phyloP scores from a whole-genome alignment of 2,888 invertebrate species.

The Orchesellides sinensis region DNA sequence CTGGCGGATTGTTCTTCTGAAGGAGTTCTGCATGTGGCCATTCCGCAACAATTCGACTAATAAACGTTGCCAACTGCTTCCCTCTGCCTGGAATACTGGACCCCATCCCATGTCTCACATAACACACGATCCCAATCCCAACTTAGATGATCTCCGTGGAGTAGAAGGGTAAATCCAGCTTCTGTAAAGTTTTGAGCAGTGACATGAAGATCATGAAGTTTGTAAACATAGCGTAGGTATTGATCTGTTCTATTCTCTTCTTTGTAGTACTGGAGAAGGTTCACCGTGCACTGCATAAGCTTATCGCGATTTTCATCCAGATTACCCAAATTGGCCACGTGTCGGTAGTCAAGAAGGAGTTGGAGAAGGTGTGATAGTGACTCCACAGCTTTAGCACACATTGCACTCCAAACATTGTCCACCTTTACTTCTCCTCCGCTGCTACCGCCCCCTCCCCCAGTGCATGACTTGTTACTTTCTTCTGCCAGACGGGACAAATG shows the following conservation, averaged over 20 bases:
- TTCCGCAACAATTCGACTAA: conserved; percentile 93
- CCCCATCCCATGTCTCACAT: conserved; percentile 78
- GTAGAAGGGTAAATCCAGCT: conserved; percentile 94
- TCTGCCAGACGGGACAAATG: conserved; percentile 42
- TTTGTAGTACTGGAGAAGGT: conserved; percentile 97
- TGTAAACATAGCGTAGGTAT: conserved; percentile 97
- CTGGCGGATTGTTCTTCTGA: conserved; percentile 94
- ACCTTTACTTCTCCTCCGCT: conserved; percentile 16
- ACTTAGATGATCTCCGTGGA: conserved; percentile 93
- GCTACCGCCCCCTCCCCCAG: background rate
- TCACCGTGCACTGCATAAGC: conserved; percentile 97
- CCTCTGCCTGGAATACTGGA: conserved; percentile 79
- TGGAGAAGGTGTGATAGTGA: conserved; percentile 61
- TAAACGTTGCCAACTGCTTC: conserved; percentile 97
- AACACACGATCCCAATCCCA: conserved; percentile 81
- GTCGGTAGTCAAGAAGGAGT: conserved; percentile 90
- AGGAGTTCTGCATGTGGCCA: conserved; percentile 96
- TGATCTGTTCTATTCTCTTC: conserved; percentile 95
- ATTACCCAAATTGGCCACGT: conserved; percentile 89
- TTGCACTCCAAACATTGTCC: conserved; percentile 56
- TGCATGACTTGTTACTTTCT: conserved; percentile 24
- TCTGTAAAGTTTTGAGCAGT: conserved; percentile 95
- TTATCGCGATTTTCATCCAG: conserved; percentile 95
- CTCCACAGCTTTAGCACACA: conserved; percentile 62
- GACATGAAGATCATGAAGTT: conserved; percentile 93